Evolutionary conservation across 2,797 vertebrate species (phyloP), one percentile per base, ranked within the genome.

Genomic region (Hylomyscus alleni): DNA sequence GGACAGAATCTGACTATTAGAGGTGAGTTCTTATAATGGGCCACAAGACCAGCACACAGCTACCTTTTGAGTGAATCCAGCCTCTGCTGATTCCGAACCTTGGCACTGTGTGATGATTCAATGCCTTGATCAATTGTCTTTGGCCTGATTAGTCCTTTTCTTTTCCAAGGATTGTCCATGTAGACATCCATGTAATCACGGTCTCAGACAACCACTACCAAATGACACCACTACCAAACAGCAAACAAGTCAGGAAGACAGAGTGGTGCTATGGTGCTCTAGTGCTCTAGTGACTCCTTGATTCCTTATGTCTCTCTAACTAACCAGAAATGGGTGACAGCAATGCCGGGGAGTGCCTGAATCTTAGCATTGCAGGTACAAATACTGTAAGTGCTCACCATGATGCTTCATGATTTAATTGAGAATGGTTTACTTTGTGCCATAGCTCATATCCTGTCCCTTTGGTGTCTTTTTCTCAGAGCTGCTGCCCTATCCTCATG

Each of bases 101-200:
- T 75, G 69, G 40, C 6, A 85, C 69, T 93, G 90, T 89, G 47
- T n/a, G 58, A 81, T 19, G 40, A 75, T 78, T 88, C 67, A 95
- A 10, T 62, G 60, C n/a, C 52, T 52, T 78, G 34, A 83, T 6
- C 44, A 12, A n/a, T 80, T 26, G 85, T 80, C 72, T 69, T 20
- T 44, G 69, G 83, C 58, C 24, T 37, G 65, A 37, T 85, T 44
- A 0, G 72, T 96, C n/a, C 10, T 89, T 72, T 95, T 94, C 69
- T 95, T 93, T 89, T 87, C 50, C 29, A 89, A 37, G 37, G 24
- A 72, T 54, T 56, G 0, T 19, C 7, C 5, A 56, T 34, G 24
- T 75, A 44, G 67, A 72, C 14, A 50, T 69, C 40, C 37, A 13
- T 34, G 73, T 81, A 90, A 67, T 60, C n/a, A 69, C 4, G 2